Evolutionary conservation across 2,888 invertebrate genomes (phyloP), one percentile per base, ranked within the genome.

Genomic region (Drosophila sordidula): DNA sequence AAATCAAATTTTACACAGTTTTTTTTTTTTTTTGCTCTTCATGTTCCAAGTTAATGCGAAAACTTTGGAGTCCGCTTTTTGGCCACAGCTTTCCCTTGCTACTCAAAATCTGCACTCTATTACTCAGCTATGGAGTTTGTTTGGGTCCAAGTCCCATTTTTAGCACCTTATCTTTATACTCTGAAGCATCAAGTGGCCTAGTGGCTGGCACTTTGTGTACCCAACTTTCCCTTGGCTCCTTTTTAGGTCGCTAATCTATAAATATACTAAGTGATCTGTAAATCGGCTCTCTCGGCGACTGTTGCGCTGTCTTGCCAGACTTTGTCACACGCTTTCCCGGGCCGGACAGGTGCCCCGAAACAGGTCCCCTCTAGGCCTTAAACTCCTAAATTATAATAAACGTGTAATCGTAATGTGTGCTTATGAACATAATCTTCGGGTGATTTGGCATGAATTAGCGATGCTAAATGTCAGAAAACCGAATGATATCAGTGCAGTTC

Each of bases 331-430:
- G 65, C 69, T 79, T 64, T 82, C 63, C 63, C 77, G 64, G 61
- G 29, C 16, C 49, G 18, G 12, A 46, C 52, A 36, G 14, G 14
- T 32, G 12, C 39, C 34, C 14, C 52, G 9, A 50, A 70, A 59
- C 70, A 62, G 59, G 65, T 51, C 47, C 34, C 26, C n/a, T 9
- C 22, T 14, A 0, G 14, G 70, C 29, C 59, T 66, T 83, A 87
- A 75, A 85, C 86, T 87, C 76, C 83, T 90, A 90, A 90, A 90
- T 90, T 90, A 90, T 78, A 89, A 89, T 90, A 90, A 90, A 90
- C 87, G 90, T 90, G 90, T 85, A 90, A 89, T 89, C 90, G 80
- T 90, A 89, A 90, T 90, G 89, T 84, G 90, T 80, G 89, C 86
- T 83, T 89, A 87, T 87, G 84, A 90, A 81, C 89, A 88, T 88